Base-by-base conservation (phyloP, 2,113 vertebrate species). In the Lepus americanus region DNA sequence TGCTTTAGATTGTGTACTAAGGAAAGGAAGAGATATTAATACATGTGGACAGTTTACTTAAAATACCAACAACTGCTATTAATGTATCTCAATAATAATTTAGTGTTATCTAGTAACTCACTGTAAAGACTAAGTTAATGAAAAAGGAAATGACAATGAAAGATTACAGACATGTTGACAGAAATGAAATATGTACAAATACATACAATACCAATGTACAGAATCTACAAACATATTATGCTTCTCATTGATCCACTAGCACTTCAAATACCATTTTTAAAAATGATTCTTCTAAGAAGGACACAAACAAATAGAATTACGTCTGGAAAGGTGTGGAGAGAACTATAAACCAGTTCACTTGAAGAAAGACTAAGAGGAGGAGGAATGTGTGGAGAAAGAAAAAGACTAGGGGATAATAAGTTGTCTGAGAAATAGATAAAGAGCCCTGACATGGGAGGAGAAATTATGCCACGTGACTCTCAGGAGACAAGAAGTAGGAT, bases 11-110 rank as follows among this genome's bases (percentile, higher is more conserved):
- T 27, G 12, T 31, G 55, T 55, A 49, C 12, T 10, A 49, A 89
- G 49, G 36, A 83, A 92, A 87, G 44, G 22, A 61, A 80, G 49
- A 17, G 22, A 77, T 44, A 77, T 44, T n/a, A 51, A 59, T 6
- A 20, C 22, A 69, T 4, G 12, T 17, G 59, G 22, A 33, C 25
- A 39, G 51, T 53, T 73, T 51, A 59, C 29, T 61, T 78, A 96
- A 94, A 88, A 94, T 86, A 79, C 20, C 44, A 82, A 64, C 44
- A 74, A 23, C 69, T 92, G 39, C 74, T 89, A 92, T 59, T 90
- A 74, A 82, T 13, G 13, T 16, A 69, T 39, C 36, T 94, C 69
- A 69, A 79, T 36, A 86, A 29, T 39, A 79, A 89, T 61, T 59
- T 67, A 77, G 77, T 55, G 5, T n/a, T 44, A 72, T 2, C 16